Base-by-base conservation (phyloP, 2,113 vertebrate species). In the Periophthalmodon schlosseri region DNA sequence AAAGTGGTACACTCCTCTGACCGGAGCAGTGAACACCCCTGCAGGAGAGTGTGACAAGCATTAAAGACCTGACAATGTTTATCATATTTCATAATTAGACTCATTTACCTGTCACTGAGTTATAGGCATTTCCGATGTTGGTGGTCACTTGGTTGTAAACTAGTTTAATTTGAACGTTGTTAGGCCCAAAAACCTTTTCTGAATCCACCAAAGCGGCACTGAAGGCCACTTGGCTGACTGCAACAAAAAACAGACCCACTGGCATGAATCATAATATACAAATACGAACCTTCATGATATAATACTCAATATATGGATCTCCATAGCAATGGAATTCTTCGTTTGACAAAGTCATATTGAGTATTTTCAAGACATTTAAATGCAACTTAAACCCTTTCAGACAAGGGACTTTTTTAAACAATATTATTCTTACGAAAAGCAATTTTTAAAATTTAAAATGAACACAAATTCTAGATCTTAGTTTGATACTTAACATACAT, bases 81-180 rank as follows among this genome's bases (percentile, higher is more conserved):
- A 21, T 56, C 18, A 7, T n/a, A 54, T 15, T 34, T 18, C 2
- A 28, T 16, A 8, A 34, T 63, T 7, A 34, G 2, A 16, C 15
- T 63, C 28, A 61, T 63, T 63, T 34, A 63, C 60, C 60, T 34
- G 60, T 63, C 15, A 2, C 13, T 28, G 60, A 18, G 60, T 34
- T 63, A 16, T 63, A 63, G 15, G 60, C 60, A 63, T 63, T 63
- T 63, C 60, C 60, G 18, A 63, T 18, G 60, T 63, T 63, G 13
- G 60, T 2, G 23, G 5, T 15, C 5, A 63, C 60, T 18, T 63
- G 15, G 34, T 18, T 34, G 28, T 34, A 20, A 28, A 63, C 60
- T 2, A 63, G 15, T 34, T 15, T 63, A 63, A 5, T 34, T 33
- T 0, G 5, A 34, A 2, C 16, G 8, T 34, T 18, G 8, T 18